A percentile compares a stretch with the other conserved stretches of the same genome.
Conservation (phyloP, 2,797 vertebrate genomes). For the Catharus ustulatus region DNA sequence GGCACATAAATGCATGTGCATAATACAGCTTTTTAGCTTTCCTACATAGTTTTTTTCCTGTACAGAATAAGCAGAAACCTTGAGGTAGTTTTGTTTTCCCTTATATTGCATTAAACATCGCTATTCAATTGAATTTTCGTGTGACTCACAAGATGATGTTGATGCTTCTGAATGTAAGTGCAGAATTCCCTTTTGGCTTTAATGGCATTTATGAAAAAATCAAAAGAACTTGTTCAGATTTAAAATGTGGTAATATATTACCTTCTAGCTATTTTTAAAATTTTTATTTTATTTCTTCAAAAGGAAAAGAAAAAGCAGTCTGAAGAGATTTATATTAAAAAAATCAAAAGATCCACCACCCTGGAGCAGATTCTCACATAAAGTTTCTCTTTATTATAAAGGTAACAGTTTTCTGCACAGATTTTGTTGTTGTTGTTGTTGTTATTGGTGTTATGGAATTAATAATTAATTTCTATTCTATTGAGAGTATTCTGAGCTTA, state of each 20-base stretch:
- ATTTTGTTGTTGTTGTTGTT: neutral
- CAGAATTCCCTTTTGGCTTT: neutral
- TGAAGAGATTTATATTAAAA: neutral
- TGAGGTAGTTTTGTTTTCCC: neutral
- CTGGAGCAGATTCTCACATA: neutral
- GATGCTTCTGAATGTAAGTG: neutral
- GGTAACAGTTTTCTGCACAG: neutral
- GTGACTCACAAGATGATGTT: neutral
- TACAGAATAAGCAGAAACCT: neutral
- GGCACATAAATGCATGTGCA: neutral
- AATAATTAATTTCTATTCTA: neutral
- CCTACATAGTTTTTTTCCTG: neutral
- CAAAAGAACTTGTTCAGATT: neutral
- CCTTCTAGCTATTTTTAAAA: neutral
- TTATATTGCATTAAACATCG: neutral
- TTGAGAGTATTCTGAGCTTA: neutral
- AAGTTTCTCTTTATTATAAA: neutral
- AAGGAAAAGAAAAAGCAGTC: neutral
- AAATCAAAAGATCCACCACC: neutral
- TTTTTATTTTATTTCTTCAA: slow-evolving; percentile 1
- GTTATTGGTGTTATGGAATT: neutral
- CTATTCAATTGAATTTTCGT: neutral
- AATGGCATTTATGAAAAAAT: slow-evolving; percentile 2
- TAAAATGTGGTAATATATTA: neutral
- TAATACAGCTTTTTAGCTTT: neutral